These are phyloP conservation scores for Cataglyphis livida DNA, from an alignment of 2,888 invertebrate genomes.

Conservation along the genomic window DNA sequence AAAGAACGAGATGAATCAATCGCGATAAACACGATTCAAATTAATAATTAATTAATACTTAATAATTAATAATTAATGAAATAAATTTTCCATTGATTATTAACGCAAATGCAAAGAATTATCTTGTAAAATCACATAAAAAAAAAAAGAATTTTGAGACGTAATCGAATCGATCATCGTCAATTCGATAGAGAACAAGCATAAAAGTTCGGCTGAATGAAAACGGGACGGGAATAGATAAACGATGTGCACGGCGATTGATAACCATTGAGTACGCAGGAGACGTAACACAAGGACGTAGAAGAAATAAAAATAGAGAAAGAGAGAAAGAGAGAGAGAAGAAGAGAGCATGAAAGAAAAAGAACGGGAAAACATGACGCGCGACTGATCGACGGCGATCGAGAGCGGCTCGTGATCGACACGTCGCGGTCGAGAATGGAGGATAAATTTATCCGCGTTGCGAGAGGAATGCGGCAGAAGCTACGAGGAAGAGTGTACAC, in stretches of 20 bases:
- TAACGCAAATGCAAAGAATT: background rate
- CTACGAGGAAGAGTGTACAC: constrained; percentile 37
- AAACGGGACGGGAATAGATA: constrained; percentile 1
- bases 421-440: constrained; percentile 45
- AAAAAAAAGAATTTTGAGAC: background rate
- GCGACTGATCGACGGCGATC: constrained; percentile 39
- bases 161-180: background rate
- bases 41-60: no score
- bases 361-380: background rate
- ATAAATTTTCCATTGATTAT: background rate
- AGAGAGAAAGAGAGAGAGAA: background rate
- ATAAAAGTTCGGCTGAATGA: constrained; percentile 25
- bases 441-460: constrained; percentile 48
- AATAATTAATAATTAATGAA: background rate
- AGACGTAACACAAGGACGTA: constrained; percentile 6
- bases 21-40: background rate
- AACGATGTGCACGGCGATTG: constrained; percentile 27
- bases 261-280: constrained; percentile 39
- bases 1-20: background rate
- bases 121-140: background rate
- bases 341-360: background rate
- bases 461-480: constrained; percentile 50
- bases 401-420: constrained; percentile 12
- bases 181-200: background rate
- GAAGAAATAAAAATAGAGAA: constrained; percentile 22